These are phyloP conservation scores for Amphipyra berbera DNA, from an alignment of 2,888 invertebrate genomes.

Conservation along the genomic window DNA sequence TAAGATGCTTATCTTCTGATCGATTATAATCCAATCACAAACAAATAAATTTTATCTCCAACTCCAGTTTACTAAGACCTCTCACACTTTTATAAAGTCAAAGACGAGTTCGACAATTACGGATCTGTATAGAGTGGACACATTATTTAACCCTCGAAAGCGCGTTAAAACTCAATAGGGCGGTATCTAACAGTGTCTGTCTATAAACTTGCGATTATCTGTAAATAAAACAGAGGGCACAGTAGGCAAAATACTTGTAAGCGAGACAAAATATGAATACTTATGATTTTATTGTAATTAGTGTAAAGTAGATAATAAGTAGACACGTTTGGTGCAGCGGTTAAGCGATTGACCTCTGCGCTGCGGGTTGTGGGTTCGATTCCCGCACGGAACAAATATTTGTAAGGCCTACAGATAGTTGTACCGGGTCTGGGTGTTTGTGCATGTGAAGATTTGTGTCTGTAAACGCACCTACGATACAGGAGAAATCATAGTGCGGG, in stretches of 20 bases:
- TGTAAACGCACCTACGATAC: too few relatives aligned
- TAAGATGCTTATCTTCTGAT: slow-evolving; percentile 77
- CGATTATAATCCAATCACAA: slow-evolving; percentile 85
- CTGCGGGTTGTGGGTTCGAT: too few relatives aligned
- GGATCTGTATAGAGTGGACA: slow-evolving; percentile 71
- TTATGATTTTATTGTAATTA: too few relatives aligned
- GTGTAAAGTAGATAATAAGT: too few relatives aligned
- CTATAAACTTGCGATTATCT: slow-evolving; percentile 54
- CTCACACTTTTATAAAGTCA: slow-evolving; percentile 62
- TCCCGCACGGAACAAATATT: too few relatives aligned
- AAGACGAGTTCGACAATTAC: slow-evolving; percentile 34
- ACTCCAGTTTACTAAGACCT: slow-evolving; percentile 63
- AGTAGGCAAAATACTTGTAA: slow-evolving; percentile 31
- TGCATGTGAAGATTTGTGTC: too few relatives aligned
- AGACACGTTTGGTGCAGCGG: too few relatives aligned
- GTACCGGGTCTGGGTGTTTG: too few relatives aligned
- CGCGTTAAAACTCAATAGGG: slow-evolving; percentile 85
- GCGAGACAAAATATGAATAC: too few relatives aligned
- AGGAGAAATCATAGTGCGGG: too few relatives aligned
- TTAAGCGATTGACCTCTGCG: too few relatives aligned
- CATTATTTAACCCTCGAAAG: slow-evolving; percentile 84
- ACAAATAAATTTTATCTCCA: slow-evolving; percentile 81
- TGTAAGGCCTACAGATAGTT: too few relatives aligned
- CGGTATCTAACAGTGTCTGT: slow-evolving; percentile 71
- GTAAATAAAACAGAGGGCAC: slow-evolving; percentile 38